Base-by-base conservation (phyloP, 2,888 invertebrate species). In the Protodeltote pygarga region DNA sequence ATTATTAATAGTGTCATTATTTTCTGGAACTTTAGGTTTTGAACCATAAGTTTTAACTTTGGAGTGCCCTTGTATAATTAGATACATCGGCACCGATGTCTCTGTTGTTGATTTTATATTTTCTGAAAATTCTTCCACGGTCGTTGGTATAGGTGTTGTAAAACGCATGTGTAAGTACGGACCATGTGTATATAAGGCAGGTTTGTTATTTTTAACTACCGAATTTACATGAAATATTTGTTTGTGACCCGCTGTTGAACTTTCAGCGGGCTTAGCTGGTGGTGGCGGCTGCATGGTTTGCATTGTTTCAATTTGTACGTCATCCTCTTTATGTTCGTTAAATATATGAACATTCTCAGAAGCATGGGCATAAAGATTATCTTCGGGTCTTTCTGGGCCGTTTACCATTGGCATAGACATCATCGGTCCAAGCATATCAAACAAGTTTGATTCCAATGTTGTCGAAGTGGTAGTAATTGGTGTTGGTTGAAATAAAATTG, bases 1-100 rank as follows among this genome's bases (percentile, higher is more conserved):
- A 63, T 94, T 94, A 38, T 60, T 77, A 9, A 70, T 68, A 1
- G 73, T 66, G 25, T 81, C 75, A 47, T 88, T 85, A 16, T 89
- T 87, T 2, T 91, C 89, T 20, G 78, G 73, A 19, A 75, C 47
- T 67, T 84, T 85, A 45, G 93, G 92, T 53, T 92, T 93, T 0
- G 95, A 95, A 8, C 96, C 95, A 73, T 97, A 97, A 0, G 95
- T 96, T 87, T 96, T 96, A 0, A 97, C 96, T 87, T 96, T 96
- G 0, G 96, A 96, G 79, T 97, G 96, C 0, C 96, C 96, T 81
- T 97, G 96, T 65, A 96, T 96, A 16, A 97, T 96, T 14, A 96
- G 89, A 73, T 96, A 96, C 93, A 95, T 84, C 0, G 95, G 94
- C 38, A 94, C 92, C 1, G 95, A 93, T 58, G 94, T 93, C 69